Percentiles rank a stretch among this genome's conserved stretches.
phyloP scores from a whole-genome alignment of 2,797 vertebrate genomes.

The Phylloscopus collybita region DNA sequence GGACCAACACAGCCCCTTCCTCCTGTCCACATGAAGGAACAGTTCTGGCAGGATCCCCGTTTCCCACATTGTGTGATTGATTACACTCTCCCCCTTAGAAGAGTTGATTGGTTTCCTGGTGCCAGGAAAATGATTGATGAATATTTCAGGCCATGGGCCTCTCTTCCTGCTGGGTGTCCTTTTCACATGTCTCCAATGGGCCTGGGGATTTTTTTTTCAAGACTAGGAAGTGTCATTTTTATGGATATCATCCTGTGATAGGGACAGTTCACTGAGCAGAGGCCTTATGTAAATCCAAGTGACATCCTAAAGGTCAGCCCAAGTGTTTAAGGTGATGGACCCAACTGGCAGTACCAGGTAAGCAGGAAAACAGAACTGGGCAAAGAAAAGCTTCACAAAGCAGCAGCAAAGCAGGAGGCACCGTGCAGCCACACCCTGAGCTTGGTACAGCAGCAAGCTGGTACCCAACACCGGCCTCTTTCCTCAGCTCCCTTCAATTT shows the following conservation, averaged over 20 bases:
- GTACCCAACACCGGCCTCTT: neutral
- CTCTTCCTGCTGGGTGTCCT: constrained; percentile 77
- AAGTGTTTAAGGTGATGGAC: neutral
- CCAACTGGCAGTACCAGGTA: neutral
- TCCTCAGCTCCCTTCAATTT: neutral
- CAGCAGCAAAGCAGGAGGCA: neutral
- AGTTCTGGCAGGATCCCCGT: constrained; percentile 29
- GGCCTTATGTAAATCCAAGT: neutral
- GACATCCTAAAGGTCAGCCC: constrained; percentile 17
- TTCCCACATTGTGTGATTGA: constrained; percentile 75
- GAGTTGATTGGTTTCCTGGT: constrained; percentile 81
- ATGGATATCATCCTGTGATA: constrained; percentile 55
- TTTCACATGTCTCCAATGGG: constrained; percentile 66
- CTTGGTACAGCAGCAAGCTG: neutral
- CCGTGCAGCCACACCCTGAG: fast-evolving
- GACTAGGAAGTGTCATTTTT: constrained; percentile 68
- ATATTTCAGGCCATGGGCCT: constrained; percentile 69
- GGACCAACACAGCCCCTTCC: neutral
- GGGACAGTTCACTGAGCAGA: neutral
- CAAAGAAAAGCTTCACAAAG: neutral
- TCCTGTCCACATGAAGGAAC: constrained; percentile 27
- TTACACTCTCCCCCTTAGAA: constrained; percentile 72
- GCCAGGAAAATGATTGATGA: constrained; percentile 85
- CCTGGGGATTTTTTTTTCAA: constrained; percentile 62
- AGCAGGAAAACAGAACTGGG: neutral